Base-by-base conservation (phyloP, 2,113 vertebrate genomes). In the Oostethus manadensis region DNA sequence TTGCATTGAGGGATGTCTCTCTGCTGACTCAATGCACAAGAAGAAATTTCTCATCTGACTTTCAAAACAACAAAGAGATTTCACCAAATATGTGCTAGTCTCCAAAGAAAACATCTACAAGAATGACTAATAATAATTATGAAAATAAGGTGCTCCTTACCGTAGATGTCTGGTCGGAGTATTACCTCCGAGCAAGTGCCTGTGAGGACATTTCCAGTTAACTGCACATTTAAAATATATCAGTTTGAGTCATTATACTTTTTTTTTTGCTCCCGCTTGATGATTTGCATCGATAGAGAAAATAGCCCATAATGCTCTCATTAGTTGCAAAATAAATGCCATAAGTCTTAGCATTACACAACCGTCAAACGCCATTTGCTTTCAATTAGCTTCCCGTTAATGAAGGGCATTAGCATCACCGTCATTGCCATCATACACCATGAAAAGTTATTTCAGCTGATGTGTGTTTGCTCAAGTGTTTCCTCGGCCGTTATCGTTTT, bases 11-110 rank as follows among this genome's bases (percentile, higher is more conserved):
- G 23, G 23, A 26, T 5, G 23, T 26, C 29, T 29, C 44, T 56
- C 62, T 79, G 66, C 79, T 74, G 84, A 87, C 61, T 80, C 66
- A 79, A 44, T 54, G 55, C 58, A 57, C 64, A 68, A 71, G 66
- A 61, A 81, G 44, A 7, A 9, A 73, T 75, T 46, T 51, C 55
- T 77, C 57, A 53, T 50, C 45, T 58, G 64, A 66, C 56, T 70
- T 4, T 8, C 49, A 59, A 56, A 46, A 13, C 49, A 40, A 48
- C 42, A 14, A 8, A 51, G 26, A 47, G 60, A 50, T 58, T 46
- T 51, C 56, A 56, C 51, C 15, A 45, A 47, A 53, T 63, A 23
- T 48, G 49, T 17, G 46, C 50, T 44, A 59, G 51, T 42, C 15
- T 82, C 62, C 61, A 73, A 78, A 68, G 44, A 61, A 72, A 81